phyloP scores from a whole-genome alignment of 2,113 vertebrate genomes.

The Microtus oregoni region DNA sequence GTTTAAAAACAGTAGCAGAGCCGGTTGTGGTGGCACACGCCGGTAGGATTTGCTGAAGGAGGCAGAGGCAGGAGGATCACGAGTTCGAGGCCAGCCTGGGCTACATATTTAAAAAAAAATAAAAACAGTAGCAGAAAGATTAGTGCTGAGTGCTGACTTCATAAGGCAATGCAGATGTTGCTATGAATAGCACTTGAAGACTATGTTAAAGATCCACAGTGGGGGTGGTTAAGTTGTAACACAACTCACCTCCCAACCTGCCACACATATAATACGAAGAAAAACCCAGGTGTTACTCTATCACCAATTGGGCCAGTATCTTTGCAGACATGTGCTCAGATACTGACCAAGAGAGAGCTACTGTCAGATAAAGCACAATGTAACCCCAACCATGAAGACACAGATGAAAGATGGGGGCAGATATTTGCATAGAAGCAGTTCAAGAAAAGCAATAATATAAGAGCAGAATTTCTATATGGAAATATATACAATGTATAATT shows the following conservation, averaged over 20 bases:
- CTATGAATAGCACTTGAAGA: neutral
- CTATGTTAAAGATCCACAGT: neutral
- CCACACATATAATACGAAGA: neutral
- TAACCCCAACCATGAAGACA: neutral
- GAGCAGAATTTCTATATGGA: neutral
- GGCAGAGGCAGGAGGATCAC: no score
- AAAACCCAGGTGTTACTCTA: neutral
- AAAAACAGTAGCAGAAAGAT: neutral
- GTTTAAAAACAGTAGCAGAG: neutral
- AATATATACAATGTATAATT: accelerated
- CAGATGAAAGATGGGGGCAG: neutral
- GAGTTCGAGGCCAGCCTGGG: no score
- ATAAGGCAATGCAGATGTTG: neutral
- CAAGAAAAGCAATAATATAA: neutral
- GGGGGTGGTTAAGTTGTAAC: neutral
- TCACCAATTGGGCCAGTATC: neutral
- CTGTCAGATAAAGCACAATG: neutral
- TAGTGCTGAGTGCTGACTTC: accelerated
- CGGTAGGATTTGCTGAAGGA: no score
- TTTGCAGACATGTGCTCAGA: neutral
- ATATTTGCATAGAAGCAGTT: neutral
- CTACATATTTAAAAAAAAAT: no score
- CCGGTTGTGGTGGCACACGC: no score
- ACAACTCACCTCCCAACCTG: neutral
- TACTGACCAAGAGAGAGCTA: neutral